phyloP scores from a whole-genome alignment of 2,888 invertebrate species.

The Hipparchia semele region DNA sequence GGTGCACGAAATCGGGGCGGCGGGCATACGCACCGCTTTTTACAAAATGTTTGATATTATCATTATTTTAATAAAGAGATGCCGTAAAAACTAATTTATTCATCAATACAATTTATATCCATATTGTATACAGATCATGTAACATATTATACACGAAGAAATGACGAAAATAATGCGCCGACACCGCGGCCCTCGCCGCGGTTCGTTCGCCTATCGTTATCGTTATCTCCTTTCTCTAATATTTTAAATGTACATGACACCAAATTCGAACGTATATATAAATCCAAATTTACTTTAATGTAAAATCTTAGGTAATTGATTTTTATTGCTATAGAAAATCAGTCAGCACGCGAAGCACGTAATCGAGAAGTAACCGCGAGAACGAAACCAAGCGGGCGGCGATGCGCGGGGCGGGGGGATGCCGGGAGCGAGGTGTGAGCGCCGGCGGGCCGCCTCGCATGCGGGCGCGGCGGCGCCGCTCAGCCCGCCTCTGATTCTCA shows the following conservation, averaged over 20 bases:
- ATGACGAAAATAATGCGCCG: slow-evolving; percentile 81
- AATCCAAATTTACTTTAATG: slow-evolving; percentile 84
- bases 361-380: slow-evolving; percentile 84
- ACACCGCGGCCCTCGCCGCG: slow-evolving; percentile 71
- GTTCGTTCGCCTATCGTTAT: slow-evolving; percentile 79
- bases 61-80: slow-evolving; percentile 83
- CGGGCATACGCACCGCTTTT: slow-evolving; percentile 79
- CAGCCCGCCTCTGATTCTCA: slow-evolving; percentile 58
- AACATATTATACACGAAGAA: slow-evolving; percentile 85
- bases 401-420: slow-evolving; percentile 61
- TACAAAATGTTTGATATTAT: slow-evolving; percentile 83
- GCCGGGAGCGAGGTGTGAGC: slow-evolving; percentile 50
- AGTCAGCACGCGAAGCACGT: slow-evolving; percentile 85
- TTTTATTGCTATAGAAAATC: slow-evolving; percentile 85
- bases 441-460: slow-evolving; percentile 45
- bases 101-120: slow-evolving; percentile 82
- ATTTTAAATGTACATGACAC: slow-evolving; percentile 84
- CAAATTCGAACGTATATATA: slow-evolving; percentile 84
- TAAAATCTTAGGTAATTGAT: slow-evolving; percentile 85
- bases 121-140: slow-evolving; percentile 85
- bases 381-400: slow-evolving; percentile 81
- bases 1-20: slow-evolving; percentile 83
- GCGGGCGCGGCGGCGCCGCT: slow-evolving; percentile 27
- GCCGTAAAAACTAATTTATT: slow-evolving; percentile 83
- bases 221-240: slow-evolving; percentile 80